These are phyloP conservation scores for Chloropsis hardwickii DNA, from an alignment of 2,113 vertebrate genomes.

Conservation along the genomic window DNA sequence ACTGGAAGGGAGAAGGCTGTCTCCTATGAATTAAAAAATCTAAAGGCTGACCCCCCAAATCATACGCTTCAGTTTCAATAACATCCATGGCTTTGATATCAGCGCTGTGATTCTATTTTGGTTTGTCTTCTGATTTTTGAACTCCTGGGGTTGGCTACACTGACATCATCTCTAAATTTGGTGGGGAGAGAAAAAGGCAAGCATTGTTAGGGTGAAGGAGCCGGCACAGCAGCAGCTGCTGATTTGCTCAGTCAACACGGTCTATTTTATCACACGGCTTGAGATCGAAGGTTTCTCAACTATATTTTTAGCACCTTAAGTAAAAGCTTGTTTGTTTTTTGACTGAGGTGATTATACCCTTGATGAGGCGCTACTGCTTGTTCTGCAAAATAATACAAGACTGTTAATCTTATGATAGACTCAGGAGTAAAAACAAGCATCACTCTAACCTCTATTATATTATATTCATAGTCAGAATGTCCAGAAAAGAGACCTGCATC, in stretches of 20 bases:
- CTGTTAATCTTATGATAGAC: conserved; percentile 58
- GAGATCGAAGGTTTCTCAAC: conserved; percentile 39
- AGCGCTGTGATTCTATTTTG: conserved; percentile 50
- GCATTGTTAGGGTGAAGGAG: background rate
- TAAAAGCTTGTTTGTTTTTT: conserved; percentile 44
- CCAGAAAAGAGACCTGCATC: conserved; percentile 3
- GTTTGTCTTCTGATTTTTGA: conserved; percentile 53
- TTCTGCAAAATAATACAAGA: conserved; percentile 59
- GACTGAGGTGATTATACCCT: conserved; percentile 35
- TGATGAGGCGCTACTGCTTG: background rate
- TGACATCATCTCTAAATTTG: conserved; percentile 66
- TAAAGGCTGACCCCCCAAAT: conserved; percentile 54
- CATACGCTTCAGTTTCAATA: conserved; percentile 40
- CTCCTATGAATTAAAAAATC: conserved; percentile 54
- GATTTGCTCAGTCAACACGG: conserved; percentile 11
- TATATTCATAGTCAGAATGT: background rate
- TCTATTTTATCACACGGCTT: conserved; percentile 32
- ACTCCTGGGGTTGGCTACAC: conserved; percentile 33
- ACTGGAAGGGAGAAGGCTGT: conserved; percentile 17
- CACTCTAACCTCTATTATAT: background rate
- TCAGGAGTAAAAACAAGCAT: conserved; percentile 17
- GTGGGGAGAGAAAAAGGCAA: background rate
- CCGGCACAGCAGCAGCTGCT: conserved; percentile 15
- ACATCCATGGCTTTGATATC: conserved; percentile 49
- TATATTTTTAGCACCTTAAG: conserved; percentile 53